phyloP scores from a whole-genome alignment of 2,888 invertebrate species.

The Chydorus sphaericus region DNA sequence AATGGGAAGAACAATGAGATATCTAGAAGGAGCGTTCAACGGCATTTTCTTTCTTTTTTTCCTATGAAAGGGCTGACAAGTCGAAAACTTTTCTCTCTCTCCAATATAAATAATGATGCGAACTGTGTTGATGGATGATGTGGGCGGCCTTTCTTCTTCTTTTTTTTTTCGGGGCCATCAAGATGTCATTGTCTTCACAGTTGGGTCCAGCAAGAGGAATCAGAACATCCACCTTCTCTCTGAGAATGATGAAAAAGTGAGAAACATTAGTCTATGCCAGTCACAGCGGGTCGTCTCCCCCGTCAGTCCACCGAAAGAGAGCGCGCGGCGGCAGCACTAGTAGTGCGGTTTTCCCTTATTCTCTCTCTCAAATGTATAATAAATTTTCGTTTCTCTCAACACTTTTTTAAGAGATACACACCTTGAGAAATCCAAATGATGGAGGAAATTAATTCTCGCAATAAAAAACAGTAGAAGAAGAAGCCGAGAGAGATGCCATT shows the following conservation, averaged over 20 bases:
- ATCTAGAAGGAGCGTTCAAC: too few species aligned
- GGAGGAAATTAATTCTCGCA: neutral
- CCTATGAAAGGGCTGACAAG: too few species aligned
- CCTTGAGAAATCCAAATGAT: neutral
- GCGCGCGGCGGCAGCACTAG: too few species aligned
- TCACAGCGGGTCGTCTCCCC: neutral
- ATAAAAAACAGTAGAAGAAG: neutral
- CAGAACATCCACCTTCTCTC: neutral
- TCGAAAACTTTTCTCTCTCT: too few species aligned
- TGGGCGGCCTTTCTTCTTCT: neutral
- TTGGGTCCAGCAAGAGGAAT: neutral
- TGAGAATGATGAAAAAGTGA: neutral
- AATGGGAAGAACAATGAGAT: too few species aligned
- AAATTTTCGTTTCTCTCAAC: too few species aligned
- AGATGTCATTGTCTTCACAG: constrained; percentile 2
- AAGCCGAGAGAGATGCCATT: neutral
- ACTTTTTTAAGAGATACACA: too few species aligned
- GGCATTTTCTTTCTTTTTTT: too few species aligned
- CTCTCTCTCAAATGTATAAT: too few species aligned
- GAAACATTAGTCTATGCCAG: constrained; percentile 2
- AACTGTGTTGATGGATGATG: constrained; percentile 3
- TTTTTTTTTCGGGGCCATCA: neutral
- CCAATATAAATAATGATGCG: constrained; percentile 4
- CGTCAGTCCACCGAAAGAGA: neutral
- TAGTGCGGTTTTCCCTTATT: neutral